phyloP scores from a whole-genome alignment of 2,888 invertebrate genomes.

The Meganola albula region DNA sequence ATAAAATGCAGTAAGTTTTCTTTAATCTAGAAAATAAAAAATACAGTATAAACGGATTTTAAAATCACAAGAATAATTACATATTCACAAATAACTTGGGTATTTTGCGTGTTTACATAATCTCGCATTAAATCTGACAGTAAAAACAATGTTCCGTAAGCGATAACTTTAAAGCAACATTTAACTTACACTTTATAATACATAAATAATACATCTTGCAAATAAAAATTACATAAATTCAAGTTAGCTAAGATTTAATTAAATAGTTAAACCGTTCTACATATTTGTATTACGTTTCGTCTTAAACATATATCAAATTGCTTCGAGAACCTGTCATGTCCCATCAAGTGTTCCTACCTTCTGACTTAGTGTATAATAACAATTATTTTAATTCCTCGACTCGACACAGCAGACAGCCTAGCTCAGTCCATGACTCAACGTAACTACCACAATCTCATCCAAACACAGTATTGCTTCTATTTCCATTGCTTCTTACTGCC shows the following conservation, averaged over 20 bases:
- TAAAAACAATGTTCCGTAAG: constrained; percentile 69
- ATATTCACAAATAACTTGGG: constrained; percentile 76
- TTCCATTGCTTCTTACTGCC: constrained; percentile 18
- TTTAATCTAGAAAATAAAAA: constrained; percentile 78
- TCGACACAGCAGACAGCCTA: constrained; percentile 42
- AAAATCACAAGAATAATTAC: constrained; percentile 78
- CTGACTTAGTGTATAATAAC: constrained; percentile 55
- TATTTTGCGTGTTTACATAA: constrained; percentile 60
- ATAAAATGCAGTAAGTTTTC: constrained; percentile 69
- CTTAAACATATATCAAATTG: constrained; percentile 37
- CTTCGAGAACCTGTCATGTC: constrained; percentile 43
- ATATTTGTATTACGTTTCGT: constrained; percentile 52
- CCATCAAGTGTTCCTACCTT: constrained; percentile 25
- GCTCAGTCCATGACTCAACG: constrained; percentile 59
- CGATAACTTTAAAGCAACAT: constrained; percentile 74
- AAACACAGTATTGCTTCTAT: constrained; percentile 34
- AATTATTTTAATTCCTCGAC: constrained; percentile 37
- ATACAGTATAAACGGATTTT: constrained; percentile 77
- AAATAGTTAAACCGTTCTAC: constrained; percentile 71
- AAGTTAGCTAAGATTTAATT: constrained; percentile 73
- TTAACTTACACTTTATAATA: constrained; percentile 73
- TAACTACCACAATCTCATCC: constrained; percentile 40
- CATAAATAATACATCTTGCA: constrained; percentile 77
- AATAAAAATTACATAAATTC: constrained; percentile 74
- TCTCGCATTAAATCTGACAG: constrained; percentile 62